Conservation (phyloP, 2,113 vertebrate species). For the Anoura caudifer region DNA sequence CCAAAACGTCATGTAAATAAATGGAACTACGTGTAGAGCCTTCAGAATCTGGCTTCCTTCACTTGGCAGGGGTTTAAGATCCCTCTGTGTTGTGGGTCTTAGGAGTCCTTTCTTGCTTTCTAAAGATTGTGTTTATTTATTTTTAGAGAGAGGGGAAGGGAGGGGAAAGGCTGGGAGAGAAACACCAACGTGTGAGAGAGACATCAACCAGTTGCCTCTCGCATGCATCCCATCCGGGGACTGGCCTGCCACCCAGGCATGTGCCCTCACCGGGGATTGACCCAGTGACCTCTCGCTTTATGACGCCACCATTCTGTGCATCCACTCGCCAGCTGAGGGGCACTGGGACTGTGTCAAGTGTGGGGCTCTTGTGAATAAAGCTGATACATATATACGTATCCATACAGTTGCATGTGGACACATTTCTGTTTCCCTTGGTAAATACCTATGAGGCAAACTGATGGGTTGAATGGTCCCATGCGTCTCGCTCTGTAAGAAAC, state of each 20-base stretch:
- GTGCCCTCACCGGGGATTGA: too few species aligned
- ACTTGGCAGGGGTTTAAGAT: not conserved
- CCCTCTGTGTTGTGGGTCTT: not conserved
- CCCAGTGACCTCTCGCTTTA: too few species aligned
- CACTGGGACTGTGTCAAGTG: not conserved
- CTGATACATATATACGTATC: not conserved
- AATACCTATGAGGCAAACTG: not conserved
- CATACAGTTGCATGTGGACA: rapidly evolving
- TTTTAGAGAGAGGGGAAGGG: too few species aligned
- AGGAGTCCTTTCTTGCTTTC: not conserved
- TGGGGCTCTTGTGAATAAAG: not conserved
- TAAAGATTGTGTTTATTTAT: too few species aligned
- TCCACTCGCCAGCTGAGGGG: not conserved
- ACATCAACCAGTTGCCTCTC: too few species aligned
- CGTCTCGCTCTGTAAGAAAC: not conserved
- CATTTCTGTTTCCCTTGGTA: not conserved
- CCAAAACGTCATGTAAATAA: not conserved
- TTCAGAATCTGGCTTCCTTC: not conserved
- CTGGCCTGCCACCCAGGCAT: too few species aligned
- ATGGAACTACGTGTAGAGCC: rapidly evolving
- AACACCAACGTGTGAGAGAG: too few species aligned
- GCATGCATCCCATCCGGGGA: too few species aligned
- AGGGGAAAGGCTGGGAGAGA: too few species aligned
- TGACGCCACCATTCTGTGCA: too few species aligned
- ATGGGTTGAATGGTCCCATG: rapidly evolving